These are phyloP conservation scores for Dryas iulia DNA, from an alignment of 1,140 invertebrate genomes.

Conservation along the genomic window DNA sequence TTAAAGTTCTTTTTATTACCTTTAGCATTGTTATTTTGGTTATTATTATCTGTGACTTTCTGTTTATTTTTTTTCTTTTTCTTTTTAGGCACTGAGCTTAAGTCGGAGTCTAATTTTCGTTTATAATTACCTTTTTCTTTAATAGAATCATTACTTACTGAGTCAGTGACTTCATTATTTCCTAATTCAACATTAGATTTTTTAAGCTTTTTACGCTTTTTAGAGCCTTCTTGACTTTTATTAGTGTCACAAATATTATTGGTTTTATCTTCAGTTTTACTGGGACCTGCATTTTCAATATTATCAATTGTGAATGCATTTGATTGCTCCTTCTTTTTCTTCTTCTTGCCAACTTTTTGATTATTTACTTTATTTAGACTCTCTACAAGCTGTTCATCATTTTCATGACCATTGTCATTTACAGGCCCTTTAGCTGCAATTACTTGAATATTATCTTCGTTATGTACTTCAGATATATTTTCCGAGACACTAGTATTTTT, in stretches of 20 bases:
- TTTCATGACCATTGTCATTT: too few species aligned
- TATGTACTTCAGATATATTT: background rate
- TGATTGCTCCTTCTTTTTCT: slow-evolving; percentile 8
- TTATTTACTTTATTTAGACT: background rate
- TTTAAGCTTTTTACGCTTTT: slow-evolving; percentile 22
- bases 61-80: slow-evolving; percentile 51
- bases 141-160: background rate
- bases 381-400: background rate
- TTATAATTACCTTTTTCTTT: slow-evolving; percentile 29
- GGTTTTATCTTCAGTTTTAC: background rate
- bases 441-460: too few species aligned
- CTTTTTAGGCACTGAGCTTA: slow-evolving; percentile 23
- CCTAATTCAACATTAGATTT: slow-evolving; percentile 9
- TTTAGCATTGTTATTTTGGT: background rate
- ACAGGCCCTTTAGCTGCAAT: too few species aligned
- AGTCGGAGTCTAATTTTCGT: slow-evolving; percentile 29
- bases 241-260: background rate
- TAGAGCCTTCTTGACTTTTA: slow-evolving; percentile 2
- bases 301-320: background rate
- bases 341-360: background rate
- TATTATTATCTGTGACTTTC: slow-evolving; percentile 29
- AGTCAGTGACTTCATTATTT: slow-evolving; percentile 12
- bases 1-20: slow-evolving; percentile 39
- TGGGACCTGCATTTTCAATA: background rate
- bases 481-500: background rate